A percentile compares a stretch with the other conserved stretches of the same genome.
These are phyloP conservation scores for Parasteatoda tepidariorum DNA, from an alignment of 1,140 invertebrate genomes.

Conservation along the genomic window DNA sequence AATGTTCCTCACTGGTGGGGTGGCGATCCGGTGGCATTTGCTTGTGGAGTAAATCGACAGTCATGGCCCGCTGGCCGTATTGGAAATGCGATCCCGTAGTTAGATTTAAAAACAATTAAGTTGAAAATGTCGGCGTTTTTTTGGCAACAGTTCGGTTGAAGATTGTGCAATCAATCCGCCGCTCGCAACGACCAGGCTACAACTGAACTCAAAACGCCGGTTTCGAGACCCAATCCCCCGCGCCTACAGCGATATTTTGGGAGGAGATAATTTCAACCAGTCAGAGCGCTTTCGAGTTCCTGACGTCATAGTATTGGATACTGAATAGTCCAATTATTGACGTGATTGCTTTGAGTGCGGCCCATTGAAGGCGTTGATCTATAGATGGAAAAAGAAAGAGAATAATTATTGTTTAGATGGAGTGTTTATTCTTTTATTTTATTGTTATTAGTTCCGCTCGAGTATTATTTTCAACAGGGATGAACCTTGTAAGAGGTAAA, in stretches of 20 bases:
- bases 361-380: slow-evolving; percentile 48
- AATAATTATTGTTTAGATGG: slow-evolving; percentile 30
- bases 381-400: not conserved
- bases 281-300: not conserved
- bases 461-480: not conserved
- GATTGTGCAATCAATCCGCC: not conserved
- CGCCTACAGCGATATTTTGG: not conserved
- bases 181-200: not conserved
- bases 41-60: slow-evolving; percentile 51
- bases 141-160: too few species aligned
- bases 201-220: not conserved
- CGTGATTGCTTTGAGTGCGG: not conserved
- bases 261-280: slow-evolving; percentile 13
- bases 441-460: slow-evolving; percentile 5
- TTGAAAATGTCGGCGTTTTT: not conserved
- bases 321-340: slow-evolving; percentile 33
- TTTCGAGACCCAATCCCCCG: not conserved
- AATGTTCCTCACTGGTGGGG: slow-evolving; percentile 30
- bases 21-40: slow-evolving; percentile 54
- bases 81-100: slow-evolving; percentile 47
- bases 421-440: slow-evolving; percentile 28
- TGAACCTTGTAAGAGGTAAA: slow-evolving; percentile 9
- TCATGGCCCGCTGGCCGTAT: slow-evolving; percentile 56
- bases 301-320: slow-evolving; percentile 8
- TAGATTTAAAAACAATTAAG: slow-evolving; percentile 4